A percentile compares a stretch with the other conserved stretches of the same genome.
Conservation (phyloP, 2,113 vertebrate genomes). For the Girardinichthys multiradiatus region DNA sequence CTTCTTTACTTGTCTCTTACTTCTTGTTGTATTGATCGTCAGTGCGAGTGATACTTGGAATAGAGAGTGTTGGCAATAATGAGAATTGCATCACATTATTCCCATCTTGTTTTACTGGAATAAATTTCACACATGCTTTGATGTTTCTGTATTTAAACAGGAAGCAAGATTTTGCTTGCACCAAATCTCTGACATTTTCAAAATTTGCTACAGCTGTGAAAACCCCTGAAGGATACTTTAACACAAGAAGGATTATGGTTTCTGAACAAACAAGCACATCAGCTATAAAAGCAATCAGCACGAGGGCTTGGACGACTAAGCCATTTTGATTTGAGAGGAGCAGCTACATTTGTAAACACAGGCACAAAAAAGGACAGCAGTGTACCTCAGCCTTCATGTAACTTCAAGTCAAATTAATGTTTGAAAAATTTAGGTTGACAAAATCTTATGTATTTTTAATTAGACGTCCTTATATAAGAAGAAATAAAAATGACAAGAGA, state of each 20-base stretch:
- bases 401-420: background rate
- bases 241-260: constrained; percentile 4
- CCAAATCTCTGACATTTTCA: constrained; percentile 30
- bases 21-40: constrained; percentile 31
- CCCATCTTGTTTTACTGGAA: constrained; percentile 20
- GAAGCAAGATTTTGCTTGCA: constrained; percentile 22
- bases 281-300: constrained; percentile 38
- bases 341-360: constrained; percentile 33
- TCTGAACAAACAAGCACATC: constrained; percentile 36
- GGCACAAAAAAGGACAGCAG: constrained; percentile 6
- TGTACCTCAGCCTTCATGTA: background rate
- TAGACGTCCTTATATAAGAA: background rate
- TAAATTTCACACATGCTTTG: constrained; percentile 39
- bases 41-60: constrained; percentile 38
- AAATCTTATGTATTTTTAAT: background rate
- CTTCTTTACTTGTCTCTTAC: constrained; percentile 37
- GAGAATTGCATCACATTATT: constrained; percentile 23
- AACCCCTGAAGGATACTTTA: constrained; percentile 27
- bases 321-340: constrained; percentile 28
- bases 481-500: background rate
- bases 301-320: constrained; percentile 42
- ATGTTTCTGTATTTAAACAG: constrained; percentile 45
- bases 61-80: constrained; percentile 29
- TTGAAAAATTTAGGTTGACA: background rate
- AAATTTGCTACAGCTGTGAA: constrained; percentile 30